phyloP scores from a whole-genome alignment of 2,113 vertebrate species.

The Siniperca knerii region DNA sequence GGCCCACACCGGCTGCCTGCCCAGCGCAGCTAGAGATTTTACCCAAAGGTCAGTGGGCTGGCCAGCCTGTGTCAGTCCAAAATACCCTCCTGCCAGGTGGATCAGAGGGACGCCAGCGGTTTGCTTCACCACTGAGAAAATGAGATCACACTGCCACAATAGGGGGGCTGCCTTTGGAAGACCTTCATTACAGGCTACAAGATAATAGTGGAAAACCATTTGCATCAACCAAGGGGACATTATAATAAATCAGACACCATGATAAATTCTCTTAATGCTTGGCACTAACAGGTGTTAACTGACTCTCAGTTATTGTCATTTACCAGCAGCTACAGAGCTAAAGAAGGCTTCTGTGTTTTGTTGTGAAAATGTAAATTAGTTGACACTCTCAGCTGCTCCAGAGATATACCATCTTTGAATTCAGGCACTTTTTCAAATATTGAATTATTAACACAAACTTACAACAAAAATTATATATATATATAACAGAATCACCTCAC shows the following conservation, averaged over 20 bases:
- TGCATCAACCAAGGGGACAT: slow-evolving; percentile 75
- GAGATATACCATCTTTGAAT: background rate
- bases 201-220: slow-evolving; percentile 74
- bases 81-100: slow-evolving; percentile 75
- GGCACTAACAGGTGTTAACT: slow-evolving; percentile 64
- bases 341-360: slow-evolving; percentile 29
- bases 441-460: background rate
- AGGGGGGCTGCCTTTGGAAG: slow-evolving; percentile 75
- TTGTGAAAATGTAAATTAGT: slow-evolving; percentile 26
- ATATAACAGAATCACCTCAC: background rate
- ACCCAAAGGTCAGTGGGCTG: slow-evolving; percentile 80
- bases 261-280: slow-evolving; percentile 68
- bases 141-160: slow-evolving; percentile 74
- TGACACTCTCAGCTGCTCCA: background rate
- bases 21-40: slow-evolving; percentile 72
- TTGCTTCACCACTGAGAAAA: slow-evolving; percentile 71
- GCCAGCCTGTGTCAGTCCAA: slow-evolving; percentile 68
- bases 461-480: no score
- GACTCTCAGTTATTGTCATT: slow-evolving; percentile 60
- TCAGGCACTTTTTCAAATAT: background rate
- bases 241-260: slow-evolving; percentile 75
- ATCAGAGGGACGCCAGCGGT: slow-evolving; percentile 75
- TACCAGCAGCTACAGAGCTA: slow-evolving; percentile 35
- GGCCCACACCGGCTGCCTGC: slow-evolving; percentile 67
- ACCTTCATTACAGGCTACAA: slow-evolving; percentile 76